A percentile compares a stretch with the other conserved stretches of the same genome.
phyloP scores from a whole-genome alignment of 2,888 invertebrate species.

The Paralinhomoeus sp. region DNA sequence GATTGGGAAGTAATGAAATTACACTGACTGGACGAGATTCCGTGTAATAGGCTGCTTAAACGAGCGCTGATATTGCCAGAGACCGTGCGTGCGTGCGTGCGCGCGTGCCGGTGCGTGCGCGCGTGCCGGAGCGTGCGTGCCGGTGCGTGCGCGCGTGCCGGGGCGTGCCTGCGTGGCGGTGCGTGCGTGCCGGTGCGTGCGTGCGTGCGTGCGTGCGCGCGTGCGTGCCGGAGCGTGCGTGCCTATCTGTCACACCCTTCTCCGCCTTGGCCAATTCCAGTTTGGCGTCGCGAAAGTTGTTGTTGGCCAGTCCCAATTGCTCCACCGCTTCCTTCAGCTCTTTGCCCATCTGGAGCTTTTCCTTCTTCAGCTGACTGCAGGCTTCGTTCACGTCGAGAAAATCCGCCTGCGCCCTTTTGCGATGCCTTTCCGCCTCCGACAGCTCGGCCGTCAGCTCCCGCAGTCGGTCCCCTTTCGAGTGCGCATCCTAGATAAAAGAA shows the following conservation, averaged over 20 bases:
- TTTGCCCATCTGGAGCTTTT: neutral
- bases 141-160: no score
- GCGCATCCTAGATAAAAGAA: slow-evolving; percentile 38
- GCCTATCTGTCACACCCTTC: slow-evolving; percentile 61
- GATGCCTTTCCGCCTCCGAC: slow-evolving; percentile 68
- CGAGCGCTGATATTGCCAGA: no score
- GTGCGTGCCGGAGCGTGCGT: no score
- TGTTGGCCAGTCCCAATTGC: slow-evolving; percentile 73
- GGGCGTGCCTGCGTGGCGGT: no score
- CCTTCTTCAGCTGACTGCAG: slow-evolving; percentile 48
- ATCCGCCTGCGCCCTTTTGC: slow-evolving; percentile 60
- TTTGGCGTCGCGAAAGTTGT: slow-evolving; percentile 65
- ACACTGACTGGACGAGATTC: no score
- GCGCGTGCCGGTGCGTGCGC: no score
- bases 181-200: no score
- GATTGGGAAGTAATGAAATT: no score
- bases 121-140: no score
- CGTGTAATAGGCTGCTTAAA: no score
- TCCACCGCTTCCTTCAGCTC: slow-evolving; percentile 68
- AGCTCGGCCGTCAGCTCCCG: slow-evolving; percentile 67
- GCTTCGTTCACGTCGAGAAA: slow-evolving; percentile 10
- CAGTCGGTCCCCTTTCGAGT: slow-evolving; percentile 56
- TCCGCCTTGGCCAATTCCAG: slow-evolving; percentile 72
- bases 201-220: no score
- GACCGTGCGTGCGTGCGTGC: no score